phyloP scores from a whole-genome alignment of 2,797 vertebrate species.

The Triplophysa bombifrons region DNA sequence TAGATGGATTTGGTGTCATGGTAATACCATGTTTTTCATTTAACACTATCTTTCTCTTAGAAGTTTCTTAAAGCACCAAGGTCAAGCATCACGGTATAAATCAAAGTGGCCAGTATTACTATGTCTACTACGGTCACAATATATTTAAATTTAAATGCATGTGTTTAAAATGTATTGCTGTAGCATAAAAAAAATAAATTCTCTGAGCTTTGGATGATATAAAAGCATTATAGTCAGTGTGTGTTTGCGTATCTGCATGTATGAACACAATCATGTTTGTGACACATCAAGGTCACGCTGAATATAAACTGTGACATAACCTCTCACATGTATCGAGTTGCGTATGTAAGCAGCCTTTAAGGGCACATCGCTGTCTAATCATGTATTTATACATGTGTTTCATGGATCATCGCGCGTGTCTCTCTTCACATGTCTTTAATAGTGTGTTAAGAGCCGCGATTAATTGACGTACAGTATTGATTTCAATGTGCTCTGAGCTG shows the following conservation, averaged over 20 bases:
- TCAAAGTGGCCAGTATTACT: background rate
- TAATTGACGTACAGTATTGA: background rate
- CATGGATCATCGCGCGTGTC: background rate
- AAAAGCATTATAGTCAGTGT: background rate
- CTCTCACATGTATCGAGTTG: background rate
- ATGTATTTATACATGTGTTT: background rate
- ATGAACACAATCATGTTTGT: background rate
- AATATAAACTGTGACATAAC: background rate
- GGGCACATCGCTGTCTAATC: background rate
- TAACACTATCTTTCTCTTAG: no score
- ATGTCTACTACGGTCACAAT: background rate
- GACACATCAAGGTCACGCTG: constrained; percentile 6
- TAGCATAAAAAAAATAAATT: background rate
- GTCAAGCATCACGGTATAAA: background rate
- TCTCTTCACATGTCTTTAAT: background rate
- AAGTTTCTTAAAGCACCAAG: background rate
- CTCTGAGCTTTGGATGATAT: background rate
- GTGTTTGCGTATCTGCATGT: background rate
- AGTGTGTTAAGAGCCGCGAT: background rate
- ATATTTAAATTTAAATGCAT: background rate
- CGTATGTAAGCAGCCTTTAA: background rate
- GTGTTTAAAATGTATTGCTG: background rate
- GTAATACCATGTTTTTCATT: background rate
- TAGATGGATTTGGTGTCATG: no score
- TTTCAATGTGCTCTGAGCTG: background rate